Conservation (phyloP, 2,888 invertebrate genomes). For the Hirtodrosophila duncani region DNA sequence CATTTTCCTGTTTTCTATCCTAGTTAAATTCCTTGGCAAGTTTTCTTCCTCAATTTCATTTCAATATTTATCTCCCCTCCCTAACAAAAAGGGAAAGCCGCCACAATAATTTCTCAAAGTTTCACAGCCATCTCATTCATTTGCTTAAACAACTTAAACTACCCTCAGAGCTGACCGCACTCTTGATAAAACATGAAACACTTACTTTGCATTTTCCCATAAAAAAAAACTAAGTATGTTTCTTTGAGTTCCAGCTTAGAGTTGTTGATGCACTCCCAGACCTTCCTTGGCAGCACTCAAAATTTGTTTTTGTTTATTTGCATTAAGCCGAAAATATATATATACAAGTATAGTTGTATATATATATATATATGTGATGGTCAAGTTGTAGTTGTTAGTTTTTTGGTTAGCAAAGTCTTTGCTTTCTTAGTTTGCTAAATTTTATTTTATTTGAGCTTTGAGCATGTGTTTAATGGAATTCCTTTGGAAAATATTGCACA, state of each 20-base stretch:
- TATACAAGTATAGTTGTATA: constrained; percentile 9
- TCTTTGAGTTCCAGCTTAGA: constrained; percentile 13
- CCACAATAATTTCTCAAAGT: constrained; percentile 25
- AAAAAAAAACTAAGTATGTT: constrained; percentile 10
- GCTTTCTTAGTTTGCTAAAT: constrained; percentile 30
- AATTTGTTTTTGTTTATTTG: constrained; percentile 39
- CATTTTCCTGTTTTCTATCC: no score
- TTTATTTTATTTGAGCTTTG: constrained; percentile 33
- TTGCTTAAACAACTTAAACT: constrained; percentile 30
- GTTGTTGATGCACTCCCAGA: neutral
- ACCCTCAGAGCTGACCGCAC: constrained; percentile 28
- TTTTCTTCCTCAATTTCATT: constrained; percentile 25
- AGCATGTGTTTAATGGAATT: constrained; percentile 51
- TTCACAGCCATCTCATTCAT: constrained; percentile 26
- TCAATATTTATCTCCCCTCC: constrained; percentile 21
- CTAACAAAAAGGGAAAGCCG: neutral
- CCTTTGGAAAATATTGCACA: constrained; percentile 12
- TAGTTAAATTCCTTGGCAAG: no score
- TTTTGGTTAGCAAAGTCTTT: constrained; percentile 11
- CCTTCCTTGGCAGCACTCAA: constrained; percentile 25
- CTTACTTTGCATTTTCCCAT: neutral
- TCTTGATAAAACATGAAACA: constrained; percentile 32
- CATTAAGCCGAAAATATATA: no score
- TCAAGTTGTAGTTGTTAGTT: neutral
- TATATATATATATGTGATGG: constrained; percentile 2